phyloP scores from a whole-genome alignment of 2,797 vertebrate species.

The Calcarius lapponicus region DNA sequence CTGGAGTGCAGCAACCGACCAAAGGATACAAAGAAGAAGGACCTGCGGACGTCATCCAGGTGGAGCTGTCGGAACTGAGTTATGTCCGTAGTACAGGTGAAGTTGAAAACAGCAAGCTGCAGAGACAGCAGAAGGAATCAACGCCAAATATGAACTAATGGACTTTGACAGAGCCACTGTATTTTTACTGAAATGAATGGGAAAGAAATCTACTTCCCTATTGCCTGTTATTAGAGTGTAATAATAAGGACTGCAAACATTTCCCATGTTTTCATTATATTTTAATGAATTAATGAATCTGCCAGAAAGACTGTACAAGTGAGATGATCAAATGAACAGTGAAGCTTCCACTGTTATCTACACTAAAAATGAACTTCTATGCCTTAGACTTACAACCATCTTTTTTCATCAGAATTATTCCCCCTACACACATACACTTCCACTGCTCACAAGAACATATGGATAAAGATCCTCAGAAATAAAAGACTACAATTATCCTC shows the following conservation, averaged over 20 bases:
- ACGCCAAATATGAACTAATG: neutral
- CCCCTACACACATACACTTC: neutral
- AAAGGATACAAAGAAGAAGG: conserved; percentile 97
- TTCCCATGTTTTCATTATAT: conserved; percentile 26
- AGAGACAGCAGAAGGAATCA: conserved; percentile 47
- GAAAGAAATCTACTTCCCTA: conserved; percentile 11
- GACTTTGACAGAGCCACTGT: neutral
- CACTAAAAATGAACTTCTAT: neutral
- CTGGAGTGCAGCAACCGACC: neutral
- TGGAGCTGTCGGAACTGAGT: conserved; percentile 86
- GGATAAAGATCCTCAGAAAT: neutral
- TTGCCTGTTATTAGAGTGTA: neutral
- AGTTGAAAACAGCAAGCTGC: conserved; percentile 86
- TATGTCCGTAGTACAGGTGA: conserved; percentile 83
- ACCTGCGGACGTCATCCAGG: conserved; percentile 89
- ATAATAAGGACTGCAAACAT: neutral
- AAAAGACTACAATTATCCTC: conserved; percentile 7
- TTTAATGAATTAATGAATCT: conserved; percentile 55
- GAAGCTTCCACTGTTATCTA: neutral
- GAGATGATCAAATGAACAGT: conserved; percentile 20
- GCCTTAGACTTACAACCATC: neutral
- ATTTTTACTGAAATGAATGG: conserved; percentile 19
- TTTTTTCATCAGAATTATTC: conserved; percentile 9
- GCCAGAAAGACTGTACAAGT: conserved; percentile 25
- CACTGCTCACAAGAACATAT: neutral